Conservation (phyloP, 2,113 vertebrate species). For the Tauraco erythrolophus region DNA sequence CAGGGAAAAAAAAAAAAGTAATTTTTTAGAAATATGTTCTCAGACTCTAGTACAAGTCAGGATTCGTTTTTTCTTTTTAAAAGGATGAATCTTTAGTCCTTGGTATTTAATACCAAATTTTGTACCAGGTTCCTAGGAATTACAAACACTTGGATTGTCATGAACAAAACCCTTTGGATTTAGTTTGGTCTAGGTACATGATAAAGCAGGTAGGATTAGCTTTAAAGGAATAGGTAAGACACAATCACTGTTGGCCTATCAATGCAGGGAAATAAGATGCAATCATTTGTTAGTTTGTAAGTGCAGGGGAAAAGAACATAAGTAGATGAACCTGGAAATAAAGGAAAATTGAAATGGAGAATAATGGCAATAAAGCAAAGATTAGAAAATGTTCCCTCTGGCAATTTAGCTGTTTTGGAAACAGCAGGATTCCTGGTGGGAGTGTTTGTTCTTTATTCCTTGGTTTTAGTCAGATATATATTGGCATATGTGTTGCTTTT, state of each 20-base stretch:
- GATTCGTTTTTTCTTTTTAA: slow-evolving; percentile 31
- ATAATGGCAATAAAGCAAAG: slow-evolving; percentile 80
- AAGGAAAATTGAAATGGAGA: slow-evolving; percentile 68
- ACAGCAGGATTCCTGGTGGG: slow-evolving; percentile 67
- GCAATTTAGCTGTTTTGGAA: slow-evolving; percentile 72
- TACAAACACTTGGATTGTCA: slow-evolving; percentile 29
- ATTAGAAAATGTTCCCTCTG: slow-evolving; percentile 70
- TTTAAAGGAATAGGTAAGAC: slow-evolving; percentile 35
- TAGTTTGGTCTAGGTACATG: slow-evolving; percentile 17
- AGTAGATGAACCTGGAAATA: slow-evolving; percentile 64
- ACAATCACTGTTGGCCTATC: slow-evolving; percentile 43
- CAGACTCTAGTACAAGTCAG: slow-evolving; percentile 13
- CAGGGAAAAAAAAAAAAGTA: neutral
- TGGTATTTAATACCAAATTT: slow-evolving; percentile 52
- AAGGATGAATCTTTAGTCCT: slow-evolving; percentile 47
- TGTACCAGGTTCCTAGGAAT: slow-evolving; percentile 60
- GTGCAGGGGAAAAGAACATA: slow-evolving; percentile 48
- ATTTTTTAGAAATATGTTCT: slow-evolving; percentile 46
- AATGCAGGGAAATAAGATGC: slow-evolving; percentile 46
- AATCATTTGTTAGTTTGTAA: slow-evolving; percentile 60
- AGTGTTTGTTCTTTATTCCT: slow-evolving; percentile 67
- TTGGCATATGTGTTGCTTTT: slow-evolving; percentile 72
- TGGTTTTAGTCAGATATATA: slow-evolving; percentile 67
- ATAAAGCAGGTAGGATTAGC: slow-evolving; percentile 37
- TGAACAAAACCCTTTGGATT: slow-evolving; percentile 27